Evolutionary conservation across 1,140 invertebrate species (phyloP), one percentile per base, ranked within the genome.

Genomic region (Philopotamus ludificatus): DNA sequence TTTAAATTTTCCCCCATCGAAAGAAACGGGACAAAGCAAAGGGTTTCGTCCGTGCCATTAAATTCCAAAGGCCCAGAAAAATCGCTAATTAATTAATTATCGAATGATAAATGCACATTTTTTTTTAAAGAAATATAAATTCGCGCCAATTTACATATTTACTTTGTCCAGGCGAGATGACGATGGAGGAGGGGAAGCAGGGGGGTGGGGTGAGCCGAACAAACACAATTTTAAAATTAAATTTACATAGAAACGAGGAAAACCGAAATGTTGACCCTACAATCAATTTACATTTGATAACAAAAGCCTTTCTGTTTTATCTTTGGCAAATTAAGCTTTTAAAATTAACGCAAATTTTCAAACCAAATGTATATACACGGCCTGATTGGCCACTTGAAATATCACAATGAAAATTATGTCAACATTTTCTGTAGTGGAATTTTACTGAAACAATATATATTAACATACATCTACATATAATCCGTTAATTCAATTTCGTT

Each of bases 241-340:
- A 57, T 57, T 57, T 57, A 57, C 54, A 57, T 57, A 39, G 34
- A 57, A 57, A 57, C 54, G 54, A 57, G 54, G 54, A 57, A 57
- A 57, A 57, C 21, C 22, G 54, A 57, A 57, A 41, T n/a, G 54
- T 28, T 57, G 54, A 57, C 54, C 54, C 42, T 28, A 42, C 42
- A 57, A 57, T 57, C 54, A 57, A 57, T 57, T 57, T 57, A 21
- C 54, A 57, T 57, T 57, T 55, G 42, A 39, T 39, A 10, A 57
- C 54, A 21, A 41, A 18, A 12, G 4, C 12, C 28, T 34, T 4
- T 34, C n/a, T n/a, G n/a, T 34, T 34, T 34, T 12, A 12, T 34
- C 28, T 34, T 34, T 34, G 4, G 12, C 12, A 7, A 34, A 34
- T 34, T 34, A 34, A 34, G 4, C 12, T 4, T 7, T 34, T 34